Evolutionary conservation across 2,888 invertebrate species (phyloP).

Genomic region (Sinotaia quadrata): DNA sequence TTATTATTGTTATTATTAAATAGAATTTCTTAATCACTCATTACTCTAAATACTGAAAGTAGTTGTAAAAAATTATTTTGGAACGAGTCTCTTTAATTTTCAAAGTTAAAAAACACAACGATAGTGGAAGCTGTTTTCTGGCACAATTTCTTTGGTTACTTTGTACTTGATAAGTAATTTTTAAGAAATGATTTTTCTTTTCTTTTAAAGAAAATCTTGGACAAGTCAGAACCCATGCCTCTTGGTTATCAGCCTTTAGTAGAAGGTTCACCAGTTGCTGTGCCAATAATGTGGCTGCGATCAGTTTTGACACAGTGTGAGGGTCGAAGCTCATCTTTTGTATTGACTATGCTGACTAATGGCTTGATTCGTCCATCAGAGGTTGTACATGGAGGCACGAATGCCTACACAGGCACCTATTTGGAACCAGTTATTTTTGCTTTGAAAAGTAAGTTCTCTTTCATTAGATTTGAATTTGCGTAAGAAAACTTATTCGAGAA

Average conservation of each 20-base stretch:
- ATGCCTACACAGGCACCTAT: slow-evolving; percentile 23
- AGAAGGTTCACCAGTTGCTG: slow-evolving; percentile 16
- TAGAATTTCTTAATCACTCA: too few species aligned
- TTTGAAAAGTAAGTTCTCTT: slow-evolving; percentile 17
- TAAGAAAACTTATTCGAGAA: too few species aligned
- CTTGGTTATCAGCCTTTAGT: slow-evolving; percentile 22
- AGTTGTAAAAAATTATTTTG: too few species aligned
- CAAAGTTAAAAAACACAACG: too few species aligned
- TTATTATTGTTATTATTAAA: too few species aligned
- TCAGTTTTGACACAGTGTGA: slow-evolving; percentile 6
- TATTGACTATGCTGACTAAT: slow-evolving; percentile 19
- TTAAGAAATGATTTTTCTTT: not conserved
- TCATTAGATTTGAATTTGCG: too few species aligned
- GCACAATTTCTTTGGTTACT: too few species aligned
- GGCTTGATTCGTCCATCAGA: slow-evolving; percentile 24
- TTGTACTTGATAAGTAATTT: too few species aligned
- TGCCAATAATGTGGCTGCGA: slow-evolving; percentile 12
- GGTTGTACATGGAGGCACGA: slow-evolving; percentile 24
- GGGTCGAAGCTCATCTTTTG: slow-evolving; percentile 18
- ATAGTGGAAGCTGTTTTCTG: too few species aligned
- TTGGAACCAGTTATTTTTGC: slow-evolving; percentile 23
- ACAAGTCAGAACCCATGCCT: not conserved
- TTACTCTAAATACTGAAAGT: too few species aligned
- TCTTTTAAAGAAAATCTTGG: slow-evolving; percentile 15
- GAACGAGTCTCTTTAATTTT: too few species aligned